Conservation (phyloP, 2,888 invertebrate species). For the Agelastica alni region DNA sequence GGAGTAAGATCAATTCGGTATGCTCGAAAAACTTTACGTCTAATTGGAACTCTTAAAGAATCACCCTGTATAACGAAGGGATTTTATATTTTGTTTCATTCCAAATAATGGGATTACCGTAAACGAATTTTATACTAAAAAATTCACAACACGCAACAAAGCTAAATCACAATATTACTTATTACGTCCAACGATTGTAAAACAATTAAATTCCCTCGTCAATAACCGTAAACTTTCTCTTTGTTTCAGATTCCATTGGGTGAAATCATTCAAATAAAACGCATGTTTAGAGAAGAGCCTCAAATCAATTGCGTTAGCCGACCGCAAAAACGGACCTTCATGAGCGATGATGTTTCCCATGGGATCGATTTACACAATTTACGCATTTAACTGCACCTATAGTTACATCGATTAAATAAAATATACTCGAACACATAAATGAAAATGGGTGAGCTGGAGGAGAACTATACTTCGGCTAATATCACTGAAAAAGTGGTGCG, state of each 20-base stretch:
- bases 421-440: no score
- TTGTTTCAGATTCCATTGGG: slow-evolving; percentile 27
- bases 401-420: slow-evolving; percentile 12
- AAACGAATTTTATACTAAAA: no score
- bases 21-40: no score
- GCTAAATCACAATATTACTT: no score
- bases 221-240: slow-evolving; percentile 16
- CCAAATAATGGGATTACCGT: no score
- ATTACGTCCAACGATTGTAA: no score
- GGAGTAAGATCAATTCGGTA: no score
- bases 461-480: slow-evolving; percentile 27
- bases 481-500: slow-evolving; percentile 28
- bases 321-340: slow-evolving; percentile 19
- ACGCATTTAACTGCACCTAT: slow-evolving; percentile 15
- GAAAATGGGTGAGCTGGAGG: slow-evolving; percentile 8
- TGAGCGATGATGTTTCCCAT: slow-evolving; percentile 29
- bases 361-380: slow-evolving; percentile 23
- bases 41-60: no score
- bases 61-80: no score
- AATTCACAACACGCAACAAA: no score
- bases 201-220: not conserved
- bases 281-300: slow-evolving; percentile 11
- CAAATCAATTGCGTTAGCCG: not conserved
- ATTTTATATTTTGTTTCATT: no score
- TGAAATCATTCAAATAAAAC: slow-evolving; percentile 16